These are phyloP conservation scores for Nomada ruficornis DNA, from an alignment of 2,888 invertebrate species.

Conservation along the genomic window DNA sequence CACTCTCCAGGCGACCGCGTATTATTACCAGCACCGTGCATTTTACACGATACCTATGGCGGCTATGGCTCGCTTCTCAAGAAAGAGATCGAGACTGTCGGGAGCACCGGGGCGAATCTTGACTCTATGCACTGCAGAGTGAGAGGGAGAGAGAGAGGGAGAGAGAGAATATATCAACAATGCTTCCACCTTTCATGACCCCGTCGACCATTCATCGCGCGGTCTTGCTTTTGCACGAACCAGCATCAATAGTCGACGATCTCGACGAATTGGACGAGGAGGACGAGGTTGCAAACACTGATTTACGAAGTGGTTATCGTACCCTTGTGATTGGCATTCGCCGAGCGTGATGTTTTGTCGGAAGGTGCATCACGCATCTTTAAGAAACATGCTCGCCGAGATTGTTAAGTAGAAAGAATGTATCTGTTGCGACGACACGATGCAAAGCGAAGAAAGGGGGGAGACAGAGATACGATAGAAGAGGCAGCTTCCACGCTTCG, in stretches of 20 bases:
- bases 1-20: conserved; percentile 56
- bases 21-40: conserved; percentile 56
- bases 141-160: neutral
- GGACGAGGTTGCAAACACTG: conserved; percentile 1
- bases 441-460: neutral
- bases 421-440: neutral
- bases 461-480: conserved; percentile 34
- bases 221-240: conserved; percentile 13
- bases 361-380: neutral
- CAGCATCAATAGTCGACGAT: neutral
- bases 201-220: conserved; percentile 26
- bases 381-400: neutral
- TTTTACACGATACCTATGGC: conserved; percentile 36
- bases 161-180: conserved; percentile 39
- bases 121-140: neutral
- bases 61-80: conserved; percentile 11
- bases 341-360: conserved; percentile 14
- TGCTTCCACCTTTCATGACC: conserved; percentile 11
- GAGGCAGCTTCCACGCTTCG: conserved; percentile 49
- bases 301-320: conserved; percentile 25
- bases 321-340: conserved; percentile 20
- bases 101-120: conserved; percentile 23
- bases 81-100: conserved; percentile 12
- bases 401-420: neutral
- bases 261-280: neutral